Conservation (phyloP, 2,797 vertebrate species). For the Chloroceryle amazona region DNA sequence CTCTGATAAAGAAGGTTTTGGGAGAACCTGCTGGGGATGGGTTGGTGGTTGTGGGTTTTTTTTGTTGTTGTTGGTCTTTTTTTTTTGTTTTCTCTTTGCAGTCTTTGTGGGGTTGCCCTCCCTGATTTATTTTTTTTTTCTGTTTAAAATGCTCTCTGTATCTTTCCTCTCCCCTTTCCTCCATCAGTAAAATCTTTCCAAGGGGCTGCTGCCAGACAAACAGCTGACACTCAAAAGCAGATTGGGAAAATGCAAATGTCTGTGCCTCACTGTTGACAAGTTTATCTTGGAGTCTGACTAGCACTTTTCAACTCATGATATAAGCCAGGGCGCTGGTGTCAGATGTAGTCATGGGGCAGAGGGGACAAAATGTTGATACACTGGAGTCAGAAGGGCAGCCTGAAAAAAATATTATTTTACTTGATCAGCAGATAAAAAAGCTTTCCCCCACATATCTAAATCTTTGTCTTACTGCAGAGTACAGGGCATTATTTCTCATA, state of each 20-base stretch:
- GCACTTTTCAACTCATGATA: background rate
- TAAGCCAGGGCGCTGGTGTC: background rate
- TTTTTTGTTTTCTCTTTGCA: constrained; percentile 24
- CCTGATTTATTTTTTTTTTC: background rate
- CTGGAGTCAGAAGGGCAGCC: constrained; percentile 34
- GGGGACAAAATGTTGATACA: background rate
- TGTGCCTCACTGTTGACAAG: constrained; percentile 26
- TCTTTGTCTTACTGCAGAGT: background rate
- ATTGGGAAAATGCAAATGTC: constrained; percentile 55
- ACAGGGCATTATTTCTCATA: background rate
- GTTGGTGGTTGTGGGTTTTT: background rate
- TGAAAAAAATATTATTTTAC: constrained; percentile 1
- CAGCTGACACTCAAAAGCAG: constrained; percentile 66
- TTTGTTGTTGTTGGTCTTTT: too few relatives aligned
- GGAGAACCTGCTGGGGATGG: constrained; percentile 74
- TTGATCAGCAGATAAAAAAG: background rate
- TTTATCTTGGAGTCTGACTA: constrained; percentile 67
- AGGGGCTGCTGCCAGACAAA: constrained; percentile 57
- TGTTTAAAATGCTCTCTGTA: constrained; percentile 19
- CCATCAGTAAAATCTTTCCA: constrained; percentile 49
- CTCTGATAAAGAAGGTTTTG: constrained; percentile 83
- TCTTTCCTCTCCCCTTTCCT: too few relatives aligned
- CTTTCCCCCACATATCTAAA: background rate
- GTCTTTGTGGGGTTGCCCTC: constrained; percentile 46
- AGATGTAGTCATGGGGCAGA: background rate